Evolutionary conservation across 2,113 vertebrate species (phyloP).

Genomic region (Ptychochromis oligacanthus): DNA sequence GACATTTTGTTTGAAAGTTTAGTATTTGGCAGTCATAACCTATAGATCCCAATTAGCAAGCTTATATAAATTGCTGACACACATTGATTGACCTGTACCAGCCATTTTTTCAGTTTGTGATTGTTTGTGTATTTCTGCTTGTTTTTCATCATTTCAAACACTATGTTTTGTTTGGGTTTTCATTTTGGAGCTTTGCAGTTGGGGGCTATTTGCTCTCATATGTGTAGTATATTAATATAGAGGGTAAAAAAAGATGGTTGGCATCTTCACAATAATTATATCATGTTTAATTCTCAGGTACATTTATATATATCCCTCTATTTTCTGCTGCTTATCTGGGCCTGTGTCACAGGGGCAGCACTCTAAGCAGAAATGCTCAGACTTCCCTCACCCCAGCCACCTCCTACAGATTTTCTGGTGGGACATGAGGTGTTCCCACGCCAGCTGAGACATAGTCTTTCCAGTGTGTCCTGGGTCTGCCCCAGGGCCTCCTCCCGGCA

Average conservation of each 20-base stretch:
- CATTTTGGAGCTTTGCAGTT: background rate
- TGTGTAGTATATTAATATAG: background rate
- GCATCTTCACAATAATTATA: background rate
- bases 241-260: rapidly evolving
- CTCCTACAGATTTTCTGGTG: background rate
- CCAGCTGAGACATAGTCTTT: background rate
- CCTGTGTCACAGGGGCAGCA: background rate
- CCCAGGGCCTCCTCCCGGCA: background rate
- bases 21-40: background rate
- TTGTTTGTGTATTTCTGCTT: background rate
- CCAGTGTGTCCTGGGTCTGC: background rate
- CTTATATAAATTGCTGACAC: background rate
- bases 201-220: background rate
- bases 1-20: background rate
- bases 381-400: background rate
- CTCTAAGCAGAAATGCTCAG: background rate
- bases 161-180: no score
- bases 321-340: background rate
- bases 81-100: background rate
- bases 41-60: background rate
- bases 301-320: background rate
- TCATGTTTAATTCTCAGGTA: background rate
- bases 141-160: background rate
- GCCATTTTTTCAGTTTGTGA: background rate
- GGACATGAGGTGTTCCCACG: background rate